These are phyloP conservation scores for Hoplodrina blanda DNA, from an alignment of 2,888 invertebrate genomes.

Conservation along the genomic window DNA sequence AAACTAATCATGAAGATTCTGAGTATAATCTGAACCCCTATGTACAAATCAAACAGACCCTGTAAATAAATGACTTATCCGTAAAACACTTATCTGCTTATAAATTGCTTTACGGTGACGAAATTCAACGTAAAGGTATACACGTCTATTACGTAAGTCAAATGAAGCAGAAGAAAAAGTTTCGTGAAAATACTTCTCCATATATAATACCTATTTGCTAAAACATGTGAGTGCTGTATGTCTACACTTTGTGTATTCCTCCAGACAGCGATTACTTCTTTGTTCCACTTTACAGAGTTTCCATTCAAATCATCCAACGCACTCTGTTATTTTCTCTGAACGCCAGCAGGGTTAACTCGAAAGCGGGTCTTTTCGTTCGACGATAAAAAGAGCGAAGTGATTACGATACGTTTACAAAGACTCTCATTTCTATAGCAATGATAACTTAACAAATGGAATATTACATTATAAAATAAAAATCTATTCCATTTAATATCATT, in stretches of 20 bases:
- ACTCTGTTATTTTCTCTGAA: constrained; percentile 44
- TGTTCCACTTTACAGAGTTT: constrained; percentile 46
- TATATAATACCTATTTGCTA: constrained; percentile 33
- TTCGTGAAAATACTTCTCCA: constrained; percentile 26
- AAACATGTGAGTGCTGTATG: constrained; percentile 26
- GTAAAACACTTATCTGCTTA: constrained; percentile 1
- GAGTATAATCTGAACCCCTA: background rate
- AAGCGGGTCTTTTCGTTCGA: constrained; percentile 29
- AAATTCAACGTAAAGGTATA: background rate
- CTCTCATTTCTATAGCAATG: constrained; percentile 62
- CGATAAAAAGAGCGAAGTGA: constrained; percentile 32
- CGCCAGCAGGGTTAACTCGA: constrained; percentile 22
- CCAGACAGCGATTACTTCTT: constrained; percentile 43
- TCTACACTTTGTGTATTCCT: constrained; percentile 34
- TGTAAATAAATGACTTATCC: background rate
- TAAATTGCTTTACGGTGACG: background rate
- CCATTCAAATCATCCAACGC: constrained; percentile 47
- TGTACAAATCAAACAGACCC: background rate
- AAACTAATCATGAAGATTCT: background rate
- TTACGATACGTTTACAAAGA: constrained; percentile 43
- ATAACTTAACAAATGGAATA: constrained; percentile 63
- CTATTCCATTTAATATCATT: constrained; percentile 68
- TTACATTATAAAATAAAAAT: constrained; percentile 54
- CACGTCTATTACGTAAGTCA: constrained; percentile 9
- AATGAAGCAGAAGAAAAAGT: constrained; percentile 36